phyloP scores from a whole-genome alignment of 2,797 vertebrate species.

The Potorous gilbertii region DNA sequence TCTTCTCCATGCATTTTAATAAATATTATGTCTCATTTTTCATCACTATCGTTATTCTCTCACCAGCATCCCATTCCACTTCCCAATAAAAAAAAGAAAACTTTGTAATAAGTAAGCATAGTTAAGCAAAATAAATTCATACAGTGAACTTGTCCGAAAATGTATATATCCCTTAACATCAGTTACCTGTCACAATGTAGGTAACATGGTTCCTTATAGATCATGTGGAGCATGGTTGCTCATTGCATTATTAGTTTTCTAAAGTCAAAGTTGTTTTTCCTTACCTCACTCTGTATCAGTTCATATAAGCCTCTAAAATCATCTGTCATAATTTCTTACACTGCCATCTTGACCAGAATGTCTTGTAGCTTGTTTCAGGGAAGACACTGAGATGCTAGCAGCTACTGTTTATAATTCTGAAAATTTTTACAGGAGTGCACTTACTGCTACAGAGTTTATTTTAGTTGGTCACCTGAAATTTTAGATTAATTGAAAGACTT shows the following conservation, averaged over 20 bases:
- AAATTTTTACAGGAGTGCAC: slow-evolving; percentile 36
- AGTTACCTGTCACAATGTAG: background rate
- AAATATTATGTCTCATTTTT: background rate
- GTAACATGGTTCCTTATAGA: background rate
- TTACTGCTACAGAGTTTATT: slow-evolving; percentile 57
- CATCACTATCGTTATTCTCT: background rate
- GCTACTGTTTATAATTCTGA: background rate
- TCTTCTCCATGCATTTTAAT: background rate
- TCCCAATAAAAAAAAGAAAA: background rate
- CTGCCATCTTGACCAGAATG: background rate
- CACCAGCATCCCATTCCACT: background rate
- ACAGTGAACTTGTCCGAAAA: background rate
- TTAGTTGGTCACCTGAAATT: slow-evolving; percentile 49
- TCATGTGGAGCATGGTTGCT: background rate
- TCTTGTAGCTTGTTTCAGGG: background rate
- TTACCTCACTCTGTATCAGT: background rate
- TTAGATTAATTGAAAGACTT: slow-evolving; percentile 48
- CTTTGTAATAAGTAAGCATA: background rate
- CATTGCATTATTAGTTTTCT: background rate
- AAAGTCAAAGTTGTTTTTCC: background rate
- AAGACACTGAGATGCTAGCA: background rate
- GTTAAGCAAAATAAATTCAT: background rate
- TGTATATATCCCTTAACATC: background rate
- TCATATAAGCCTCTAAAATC: background rate
- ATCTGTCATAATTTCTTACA: background rate